Evolutionary conservation across 2,888 invertebrate species (phyloP), one percentile per base, ranked within the genome.

Genomic region (Drosophila silvestris): DNA sequence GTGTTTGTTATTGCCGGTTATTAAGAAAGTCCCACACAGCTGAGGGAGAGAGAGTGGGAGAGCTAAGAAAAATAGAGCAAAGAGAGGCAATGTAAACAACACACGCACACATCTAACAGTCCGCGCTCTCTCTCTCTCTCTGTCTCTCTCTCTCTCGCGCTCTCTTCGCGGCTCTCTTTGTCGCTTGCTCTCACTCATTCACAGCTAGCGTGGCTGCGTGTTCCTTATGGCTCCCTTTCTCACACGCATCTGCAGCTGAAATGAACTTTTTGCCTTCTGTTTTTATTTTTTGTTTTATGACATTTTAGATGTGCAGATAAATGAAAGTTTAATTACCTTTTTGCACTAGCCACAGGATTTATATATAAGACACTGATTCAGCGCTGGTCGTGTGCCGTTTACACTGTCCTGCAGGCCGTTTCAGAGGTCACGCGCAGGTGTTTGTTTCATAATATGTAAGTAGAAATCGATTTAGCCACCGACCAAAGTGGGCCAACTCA

Each of bases 361-460:
- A 12, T 66, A 16, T 37, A 37, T 57, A 39, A 26, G 26, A 47
- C 47, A 47, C 41, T 57, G 62, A 69, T 73, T 73, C 65, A 30
- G n/a, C 61, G 52, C 70, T 32, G 51, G 35, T 22, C 14, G 10
- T 12, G 12, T 12, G 66, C 50, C 14, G 41, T 66, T 66, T n/a
- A 59, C 62, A 68, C 69, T 70, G 52, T 71, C 56, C 69, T 68
- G 80, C 67, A 53, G 63, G 3, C 70, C 51, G 56, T 44, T 39
- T 70, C 58, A 77, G 70, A 65, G 70, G 65, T 75, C 64, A 58
- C 70, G 74, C 67, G 74, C 66, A 70, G 75, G 77, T 83, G 89
- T 89, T 87, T 81, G 89, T 89, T 87, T 87, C 90, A 89, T 89
- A 87, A 89, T 87, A 85, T 73, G 69, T 52, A 72, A 59, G 65